Evolutionary conservation across 2,797 vertebrate genomes (phyloP), one percentile per base, ranked within the genome.

Genomic region (Taenioides sp.): DNA sequence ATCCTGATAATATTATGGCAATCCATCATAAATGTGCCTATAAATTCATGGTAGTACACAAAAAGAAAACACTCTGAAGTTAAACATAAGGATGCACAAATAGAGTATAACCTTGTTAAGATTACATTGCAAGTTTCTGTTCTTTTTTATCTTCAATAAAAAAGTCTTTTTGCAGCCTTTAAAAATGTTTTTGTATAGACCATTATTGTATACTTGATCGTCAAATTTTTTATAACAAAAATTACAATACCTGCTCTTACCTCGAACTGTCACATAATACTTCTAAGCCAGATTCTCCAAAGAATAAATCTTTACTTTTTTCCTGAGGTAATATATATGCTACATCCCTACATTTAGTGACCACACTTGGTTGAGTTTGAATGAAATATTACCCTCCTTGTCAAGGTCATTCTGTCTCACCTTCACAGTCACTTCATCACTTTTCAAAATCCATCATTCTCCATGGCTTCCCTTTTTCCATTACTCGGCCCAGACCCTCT

Each of bases 371-470:
- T 16, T 50, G 22, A 31, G 7, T 72, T 50, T 69, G 69, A 70
- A 64, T 74, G 40, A 82, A 80, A 68, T 40, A 14, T 70, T 60
- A 74, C 70, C 34, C 27, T 6, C 69, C 28, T 67, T 72, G 57
- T 76, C 71, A 72, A 77, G 77, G 78, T 84, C 71, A 67, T 65
- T 77, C 57, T 73, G 54, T 55, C 65, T 74, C 63, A 77, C 68
- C 55, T 20, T 37, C 25, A 57, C 63, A 71, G 47, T 67, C 69
- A 37, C 22, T 72, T 31, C 18, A 10, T 69, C 64, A 47, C 27
- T 71, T 28, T 73, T 76, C 17, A 50, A 68, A 47, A 57, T 43
- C 17, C 28, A 67, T 59, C 52, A 49, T 73, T 81, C 47, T 66
- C 69, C 75, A 70, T 52, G 69, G 70, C 66, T 70, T 18, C 55